Conservation (phyloP, 2,797 vertebrate species). For the Xenops minutus region DNA sequence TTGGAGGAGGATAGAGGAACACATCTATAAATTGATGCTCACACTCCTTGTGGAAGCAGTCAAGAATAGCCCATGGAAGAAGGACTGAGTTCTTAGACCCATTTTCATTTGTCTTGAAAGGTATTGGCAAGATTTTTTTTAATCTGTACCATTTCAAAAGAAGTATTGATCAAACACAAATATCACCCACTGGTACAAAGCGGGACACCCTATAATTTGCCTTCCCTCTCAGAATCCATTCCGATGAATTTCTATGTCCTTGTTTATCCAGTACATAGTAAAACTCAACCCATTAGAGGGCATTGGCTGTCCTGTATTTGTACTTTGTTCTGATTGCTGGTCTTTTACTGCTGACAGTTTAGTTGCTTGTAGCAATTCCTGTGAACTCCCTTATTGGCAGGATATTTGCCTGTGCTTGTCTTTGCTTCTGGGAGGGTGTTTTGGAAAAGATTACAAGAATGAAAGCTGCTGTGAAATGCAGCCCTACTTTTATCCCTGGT, state of each 20-base stretch:
- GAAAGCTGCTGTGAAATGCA: slow-evolving; percentile 50
- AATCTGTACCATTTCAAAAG: not conserved
- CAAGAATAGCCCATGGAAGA: not conserved
- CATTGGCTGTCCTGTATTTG: slow-evolving; percentile 31
- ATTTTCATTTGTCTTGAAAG: not conserved
- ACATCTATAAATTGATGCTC: not conserved
- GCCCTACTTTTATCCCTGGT: slow-evolving; percentile 12
- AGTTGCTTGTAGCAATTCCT: slow-evolving; percentile 40
- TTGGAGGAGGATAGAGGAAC: not conserved
- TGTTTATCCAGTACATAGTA: not conserved
- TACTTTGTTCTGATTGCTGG: not conserved
- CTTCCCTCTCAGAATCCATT: not conserved
- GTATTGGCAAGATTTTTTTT: not conserved
- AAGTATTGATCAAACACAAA: not conserved
- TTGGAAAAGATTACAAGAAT: slow-evolving; percentile 49
- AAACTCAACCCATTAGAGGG: slow-evolving; percentile 43
- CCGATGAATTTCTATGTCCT: not conserved
- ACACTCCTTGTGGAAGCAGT: not conserved
- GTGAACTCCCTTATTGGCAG: slow-evolving; percentile 63
- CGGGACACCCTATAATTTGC: not conserved
- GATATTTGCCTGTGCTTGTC: slow-evolving; percentile 55
- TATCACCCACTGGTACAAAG: not conserved
- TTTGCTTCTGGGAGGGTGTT: slow-evolving; percentile 39
- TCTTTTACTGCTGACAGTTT: slow-evolving; percentile 25
- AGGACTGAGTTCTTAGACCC: not conserved